These are phyloP conservation scores for Drosophila macrothrix DNA, from an alignment of 2,888 invertebrate species.

Conservation along the genomic window DNA sequence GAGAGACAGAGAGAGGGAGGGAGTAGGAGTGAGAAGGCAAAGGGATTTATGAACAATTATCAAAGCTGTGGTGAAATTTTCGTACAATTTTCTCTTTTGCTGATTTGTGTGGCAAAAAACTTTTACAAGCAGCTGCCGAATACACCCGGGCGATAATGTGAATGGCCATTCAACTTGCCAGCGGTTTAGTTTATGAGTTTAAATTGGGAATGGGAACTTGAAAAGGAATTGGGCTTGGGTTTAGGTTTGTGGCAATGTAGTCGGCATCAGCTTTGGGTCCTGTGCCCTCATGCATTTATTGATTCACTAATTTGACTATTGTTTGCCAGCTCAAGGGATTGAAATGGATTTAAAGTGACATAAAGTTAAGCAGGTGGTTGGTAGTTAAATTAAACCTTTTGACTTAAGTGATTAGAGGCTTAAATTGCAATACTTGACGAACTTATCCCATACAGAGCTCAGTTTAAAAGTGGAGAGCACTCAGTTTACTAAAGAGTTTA, in stretches of 20 bases:
- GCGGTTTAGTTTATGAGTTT: conserved; percentile 40
- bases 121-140: conserved; percentile 47
- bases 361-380: conserved; percentile 12
- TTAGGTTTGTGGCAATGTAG: conserved; percentile 4
- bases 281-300: conserved; percentile 50
- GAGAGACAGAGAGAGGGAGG: not conserved
- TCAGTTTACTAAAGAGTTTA: not conserved
- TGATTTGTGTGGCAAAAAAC: conserved; percentile 49
- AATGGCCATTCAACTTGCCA: conserved; percentile 45
- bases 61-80: conserved; percentile 57
- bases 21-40: not conserved
- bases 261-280: conserved; percentile 8
- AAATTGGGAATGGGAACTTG: conserved; percentile 11
- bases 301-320: conserved; percentile 57
- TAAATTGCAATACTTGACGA: not conserved
- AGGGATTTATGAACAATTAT: conserved; percentile 60
- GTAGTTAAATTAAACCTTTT: conserved; percentile 12
- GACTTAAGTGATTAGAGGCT: conserved; percentile 5
- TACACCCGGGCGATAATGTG: conserved; percentile 33
- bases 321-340: conserved; percentile 26
- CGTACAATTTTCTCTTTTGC: conserved; percentile 17
- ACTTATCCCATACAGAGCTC: not conserved
- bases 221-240: not conserved
- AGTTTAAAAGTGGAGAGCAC: not conserved
- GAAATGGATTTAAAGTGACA: conserved; percentile 26